phyloP scores from a whole-genome alignment of 2,113 vertebrate species.

The Monopterus albus region DNA sequence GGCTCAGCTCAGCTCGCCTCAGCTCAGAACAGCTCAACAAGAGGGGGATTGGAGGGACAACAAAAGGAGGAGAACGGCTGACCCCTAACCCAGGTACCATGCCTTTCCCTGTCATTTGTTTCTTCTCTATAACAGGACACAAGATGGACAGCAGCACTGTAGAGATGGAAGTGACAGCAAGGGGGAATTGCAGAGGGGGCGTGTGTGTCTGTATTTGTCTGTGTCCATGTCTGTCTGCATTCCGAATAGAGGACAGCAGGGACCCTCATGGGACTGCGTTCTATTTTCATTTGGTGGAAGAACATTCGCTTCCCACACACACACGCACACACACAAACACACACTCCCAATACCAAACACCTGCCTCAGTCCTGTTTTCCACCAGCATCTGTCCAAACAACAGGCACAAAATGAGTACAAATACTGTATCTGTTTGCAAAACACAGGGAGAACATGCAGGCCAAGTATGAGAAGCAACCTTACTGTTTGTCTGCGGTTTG shows the following conservation, averaged over 20 bases:
- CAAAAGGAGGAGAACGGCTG: constrained; percentile 66
- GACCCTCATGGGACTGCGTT: constrained; percentile 48
- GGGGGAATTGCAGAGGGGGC: constrained; percentile 29
- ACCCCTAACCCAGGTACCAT: constrained; percentile 70
- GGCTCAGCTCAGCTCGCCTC: constrained; percentile 69
- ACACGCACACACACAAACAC: constrained; percentile 28
- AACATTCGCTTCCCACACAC: constrained; percentile 48
- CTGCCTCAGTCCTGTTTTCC: constrained; percentile 56
- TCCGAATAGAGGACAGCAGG: constrained; percentile 56
- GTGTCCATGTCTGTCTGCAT: constrained; percentile 23
- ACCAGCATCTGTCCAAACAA: constrained; percentile 68
- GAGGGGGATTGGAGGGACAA: constrained; percentile 60
- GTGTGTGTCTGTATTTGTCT: constrained; percentile 16
- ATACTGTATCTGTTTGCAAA: constrained; percentile 15
- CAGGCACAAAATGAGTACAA: constrained; percentile 13
- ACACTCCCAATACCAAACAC: constrained; percentile 43
- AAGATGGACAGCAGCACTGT: constrained; percentile 12
- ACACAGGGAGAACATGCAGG: constrained; percentile 13
- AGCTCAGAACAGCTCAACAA: constrained; percentile 61
- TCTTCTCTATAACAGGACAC: constrained; percentile 2
- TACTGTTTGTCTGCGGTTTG: constrained; percentile 40
- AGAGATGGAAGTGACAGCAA: constrained; percentile 32
- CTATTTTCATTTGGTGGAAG: constrained; percentile 55
- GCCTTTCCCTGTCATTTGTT: constrained; percentile 36
- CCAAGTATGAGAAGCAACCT: constrained; percentile 18